Conservation (phyloP, 2,888 invertebrate genomes). For the Leistus spinibarbis region DNA sequence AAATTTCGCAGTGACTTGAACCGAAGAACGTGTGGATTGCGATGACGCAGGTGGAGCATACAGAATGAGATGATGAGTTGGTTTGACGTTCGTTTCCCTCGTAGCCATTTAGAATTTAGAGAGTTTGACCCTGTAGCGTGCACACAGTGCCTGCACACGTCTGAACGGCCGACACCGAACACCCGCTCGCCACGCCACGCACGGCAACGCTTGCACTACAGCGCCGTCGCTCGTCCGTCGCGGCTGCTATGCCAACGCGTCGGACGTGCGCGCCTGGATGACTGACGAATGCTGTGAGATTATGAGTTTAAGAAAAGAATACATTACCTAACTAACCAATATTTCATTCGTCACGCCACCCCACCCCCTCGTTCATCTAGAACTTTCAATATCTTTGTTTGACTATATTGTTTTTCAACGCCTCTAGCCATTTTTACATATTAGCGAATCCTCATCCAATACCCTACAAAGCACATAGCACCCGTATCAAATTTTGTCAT, state of each 20-base stretch:
- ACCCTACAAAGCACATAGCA: neutral
- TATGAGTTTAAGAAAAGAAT: constrained; percentile 12
- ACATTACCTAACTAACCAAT: constrained; percentile 30
- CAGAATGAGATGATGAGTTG: constrained; percentile 51
- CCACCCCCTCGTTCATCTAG: neutral
- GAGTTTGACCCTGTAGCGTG: constrained; percentile 42
- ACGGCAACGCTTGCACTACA: constrained; percentile 42
- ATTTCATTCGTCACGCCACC: neutral
- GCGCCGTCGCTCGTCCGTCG: constrained; percentile 29
- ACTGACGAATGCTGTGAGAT: constrained; percentile 40
- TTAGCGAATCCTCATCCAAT: neutral
- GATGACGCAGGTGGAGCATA: constrained; percentile 50
- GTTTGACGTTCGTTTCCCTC: constrained; percentile 31
- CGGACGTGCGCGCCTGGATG: constrained; percentile 23
- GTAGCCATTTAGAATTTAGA: constrained; percentile 33
- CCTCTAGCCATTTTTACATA: neutral
- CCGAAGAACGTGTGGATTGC: neutral
- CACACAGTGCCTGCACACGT: constrained; percentile 43
- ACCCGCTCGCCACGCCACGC: constrained; percentile 39
- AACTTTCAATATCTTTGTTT: constrained; percentile 34
- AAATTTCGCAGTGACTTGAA: neutral
- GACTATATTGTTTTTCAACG: neutral
- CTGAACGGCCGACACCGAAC: constrained; percentile 31
- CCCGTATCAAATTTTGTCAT: neutral
- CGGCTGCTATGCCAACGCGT: constrained; percentile 8